Evolutionary conservation across 2,888 invertebrate species (phyloP).

Genomic region (Zygothrica quintamaculata): DNA sequence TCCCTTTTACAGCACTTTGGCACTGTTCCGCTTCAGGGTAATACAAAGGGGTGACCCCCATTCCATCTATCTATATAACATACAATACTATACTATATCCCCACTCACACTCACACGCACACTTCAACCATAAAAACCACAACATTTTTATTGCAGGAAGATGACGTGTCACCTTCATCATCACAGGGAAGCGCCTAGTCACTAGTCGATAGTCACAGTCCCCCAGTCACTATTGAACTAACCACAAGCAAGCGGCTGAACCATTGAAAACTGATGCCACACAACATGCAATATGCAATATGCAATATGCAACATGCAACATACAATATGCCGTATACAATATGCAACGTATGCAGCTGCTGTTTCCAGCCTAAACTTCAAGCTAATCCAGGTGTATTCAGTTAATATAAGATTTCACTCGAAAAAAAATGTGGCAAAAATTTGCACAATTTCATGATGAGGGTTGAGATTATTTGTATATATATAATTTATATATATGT

Average conservation of each 20-base stretch:
- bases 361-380: too few species aligned
- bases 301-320: too few species aligned
- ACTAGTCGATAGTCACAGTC: slow-evolving; percentile 11
- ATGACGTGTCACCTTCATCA: slow-evolving; percentile 61
- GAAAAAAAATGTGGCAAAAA: too few species aligned
- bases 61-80: too few species aligned
- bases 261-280: slow-evolving; percentile 28
- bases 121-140: slow-evolving; percentile 33
- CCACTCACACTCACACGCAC: neutral
- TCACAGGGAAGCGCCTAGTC: slow-evolving; percentile 40
- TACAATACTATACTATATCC: slow-evolving; percentile 4
- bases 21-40: slow-evolving; percentile 44
- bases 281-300: too few species aligned
- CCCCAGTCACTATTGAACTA: slow-evolving; percentile 20
- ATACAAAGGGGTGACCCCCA: slow-evolving; percentile 23
- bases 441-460: too few species aligned
- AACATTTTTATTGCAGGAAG: slow-evolving; percentile 47
- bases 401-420: too few species aligned
- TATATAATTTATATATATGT: too few species aligned
- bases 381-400: too few species aligned
- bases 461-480: too few species aligned
- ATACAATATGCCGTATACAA: too few species aligned
- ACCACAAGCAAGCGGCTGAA: slow-evolving; percentile 62
- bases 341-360: too few species aligned
- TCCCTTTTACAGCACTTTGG: slow-evolving; percentile 29